A percentile compares a stretch with the other conserved stretches of the same genome.
phyloP scores from a whole-genome alignment of 2,113 vertebrate genomes.

The Dermatemys mawii region DNA sequence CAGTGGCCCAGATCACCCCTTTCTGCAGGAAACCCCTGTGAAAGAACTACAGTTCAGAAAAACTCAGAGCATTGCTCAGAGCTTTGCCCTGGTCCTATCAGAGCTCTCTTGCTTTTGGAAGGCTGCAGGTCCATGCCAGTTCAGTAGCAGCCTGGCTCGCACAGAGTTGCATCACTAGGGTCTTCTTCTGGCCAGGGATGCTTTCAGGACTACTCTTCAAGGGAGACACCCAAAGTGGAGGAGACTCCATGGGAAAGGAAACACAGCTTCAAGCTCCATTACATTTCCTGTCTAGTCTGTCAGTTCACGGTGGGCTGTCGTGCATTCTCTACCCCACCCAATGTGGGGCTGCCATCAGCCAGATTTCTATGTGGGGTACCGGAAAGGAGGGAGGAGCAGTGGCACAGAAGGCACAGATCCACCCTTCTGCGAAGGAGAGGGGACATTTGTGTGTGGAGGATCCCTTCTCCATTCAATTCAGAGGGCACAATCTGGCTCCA shows the following conservation, averaged over 20 bases:
- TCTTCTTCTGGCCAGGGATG: background rate
- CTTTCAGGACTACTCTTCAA: background rate
- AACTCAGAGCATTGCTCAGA: background rate
- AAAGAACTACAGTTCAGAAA: background rate
- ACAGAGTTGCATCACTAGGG: background rate
- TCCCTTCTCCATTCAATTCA: background rate
- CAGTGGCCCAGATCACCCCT: rapidly evolving
- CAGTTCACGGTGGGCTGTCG: no score
- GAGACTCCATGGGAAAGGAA: background rate
- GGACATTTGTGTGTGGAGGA: background rate
- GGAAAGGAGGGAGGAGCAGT: background rate
- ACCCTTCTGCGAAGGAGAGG: background rate
- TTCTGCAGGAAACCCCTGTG: background rate
- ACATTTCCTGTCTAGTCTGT: background rate
- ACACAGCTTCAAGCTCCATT: background rate
- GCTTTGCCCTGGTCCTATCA: background rate
- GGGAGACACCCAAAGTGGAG: background rate
- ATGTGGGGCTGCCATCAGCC: background rate
- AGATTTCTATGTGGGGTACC: background rate
- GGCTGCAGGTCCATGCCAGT: background rate
- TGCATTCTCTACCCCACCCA: background rate
- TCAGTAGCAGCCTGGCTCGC: background rate
- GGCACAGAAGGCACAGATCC: background rate
- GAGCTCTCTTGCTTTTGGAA: background rate
- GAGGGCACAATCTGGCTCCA: background rate